Conservation (phyloP, 2,113 vertebrate species). For the Hypanus sabinus region DNA sequence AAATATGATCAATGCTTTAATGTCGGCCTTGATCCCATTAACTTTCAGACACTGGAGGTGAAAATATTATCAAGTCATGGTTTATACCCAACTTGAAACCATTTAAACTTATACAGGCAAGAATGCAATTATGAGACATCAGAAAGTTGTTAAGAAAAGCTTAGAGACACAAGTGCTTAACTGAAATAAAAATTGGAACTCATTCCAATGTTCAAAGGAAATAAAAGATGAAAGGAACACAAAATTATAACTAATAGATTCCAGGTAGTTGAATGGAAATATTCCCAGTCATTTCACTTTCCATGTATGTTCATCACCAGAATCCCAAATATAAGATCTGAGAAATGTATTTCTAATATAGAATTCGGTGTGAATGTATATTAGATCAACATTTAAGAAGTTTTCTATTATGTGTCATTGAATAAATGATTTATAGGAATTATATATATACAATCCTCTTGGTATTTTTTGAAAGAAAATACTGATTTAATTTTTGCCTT, state of each 20-base stretch:
- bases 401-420: background rate
- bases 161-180: background rate
- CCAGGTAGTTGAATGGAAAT: background rate
- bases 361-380: background rate
- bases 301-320: background rate
- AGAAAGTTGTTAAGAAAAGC: background rate
- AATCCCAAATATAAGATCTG: background rate
- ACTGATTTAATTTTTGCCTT: background rate
- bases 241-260: background rate
- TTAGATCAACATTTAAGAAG: background rate
- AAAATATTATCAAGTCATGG: background rate
- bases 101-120: background rate
- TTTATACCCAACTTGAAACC: background rate
- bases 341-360: background rate
- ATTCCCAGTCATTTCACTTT: background rate
- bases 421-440: background rate
- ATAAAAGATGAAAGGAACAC: background rate
- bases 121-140: background rate
- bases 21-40: background rate
- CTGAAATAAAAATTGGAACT: background rate
- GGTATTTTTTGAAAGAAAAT: background rate
- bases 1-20: background rate
- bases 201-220: background rate
- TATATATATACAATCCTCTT: background rate
- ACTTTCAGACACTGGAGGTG: background rate